Evolutionary conservation across 2,888 invertebrate species (phyloP), one percentile per base, ranked within the genome.

Genomic region (Cheilosia vernalis): DNA sequence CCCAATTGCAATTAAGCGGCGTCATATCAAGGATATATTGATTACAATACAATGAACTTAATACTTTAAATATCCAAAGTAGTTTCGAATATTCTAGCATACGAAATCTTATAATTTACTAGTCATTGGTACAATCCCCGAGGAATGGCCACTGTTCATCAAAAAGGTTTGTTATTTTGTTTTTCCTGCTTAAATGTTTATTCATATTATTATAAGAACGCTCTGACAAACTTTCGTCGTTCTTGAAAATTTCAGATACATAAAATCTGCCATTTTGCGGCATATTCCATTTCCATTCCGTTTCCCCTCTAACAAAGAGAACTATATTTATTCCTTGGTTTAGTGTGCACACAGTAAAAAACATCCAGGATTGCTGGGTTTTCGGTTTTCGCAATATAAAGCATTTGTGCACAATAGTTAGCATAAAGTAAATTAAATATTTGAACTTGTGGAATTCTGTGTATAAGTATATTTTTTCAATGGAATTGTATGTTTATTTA

Each of bases 191-290:
- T 72, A 10, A 66, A 44, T 55, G 19, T 53, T 7, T 67, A 67
- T 56, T 1, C 21, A 21, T 21, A 21, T 2, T 21, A 61, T 47
- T 27, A 47, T 40, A 30, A 30, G 27, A 80, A 67, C 30, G 66
- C 73, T 67, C 10, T 40, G 42, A 47, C 37, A 70, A 70, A 42
- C 37, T 44, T 17, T 64, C 27, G 47, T 82, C 58, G 60, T 61
- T 60, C 67, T 76, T 63, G 58, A 63, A 84, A 84, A 82, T 70
- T 47, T 61, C 64, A 70, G 85, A 77, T 85, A 85, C 81, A 85
- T 86, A 82, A 82, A 86, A 73, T 82, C 86, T 86, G 86, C 86
- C 86, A 86, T 86, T 86, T 86, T 86, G 86, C 86, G 86, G 86
- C 86, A 82, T 77, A 82, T 82, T 82, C 73, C 86, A 64, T 81